A percentile compares a stretch with the other conserved stretches of the same genome.
These are phyloP conservation scores for Drosophila nigricruria DNA, from an alignment of 2,888 invertebrate genomes.

Conservation along the genomic window DNA sequence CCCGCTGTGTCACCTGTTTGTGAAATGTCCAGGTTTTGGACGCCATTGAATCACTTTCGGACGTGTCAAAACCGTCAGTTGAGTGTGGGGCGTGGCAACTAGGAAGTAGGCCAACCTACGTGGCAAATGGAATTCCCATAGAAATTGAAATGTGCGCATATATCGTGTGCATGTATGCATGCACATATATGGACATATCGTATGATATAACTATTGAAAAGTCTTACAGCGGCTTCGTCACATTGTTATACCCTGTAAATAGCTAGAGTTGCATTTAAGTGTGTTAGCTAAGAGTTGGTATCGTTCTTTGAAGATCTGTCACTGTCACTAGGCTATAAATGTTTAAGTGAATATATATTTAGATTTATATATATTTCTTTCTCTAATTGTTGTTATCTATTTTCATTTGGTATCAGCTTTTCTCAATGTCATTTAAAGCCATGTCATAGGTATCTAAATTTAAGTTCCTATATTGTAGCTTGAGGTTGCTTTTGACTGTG, in stretches of 20 bases:
- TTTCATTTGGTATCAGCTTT: neutral
- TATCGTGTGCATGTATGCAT: neutral
- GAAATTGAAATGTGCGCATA: conserved; percentile 50
- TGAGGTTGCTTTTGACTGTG: conserved; percentile 23
- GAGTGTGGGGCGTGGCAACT: conserved; percentile 28
- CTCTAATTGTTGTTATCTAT: neutral
- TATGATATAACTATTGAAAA: conserved; percentile 17
- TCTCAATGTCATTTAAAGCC: neutral
- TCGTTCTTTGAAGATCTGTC: no score
- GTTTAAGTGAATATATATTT: no score
- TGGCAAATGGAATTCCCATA: conserved; percentile 53
- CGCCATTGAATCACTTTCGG: conserved; percentile 60
- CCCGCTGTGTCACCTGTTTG: conserved; percentile 13
- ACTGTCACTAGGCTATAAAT: no score
- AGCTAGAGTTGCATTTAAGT: neutral
- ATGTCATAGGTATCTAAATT: conserved; percentile 8
- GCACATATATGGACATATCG: neutral
- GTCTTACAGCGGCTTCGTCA: conserved; percentile 15
- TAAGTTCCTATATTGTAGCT: neutral
- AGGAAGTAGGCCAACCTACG: conserved; percentile 60
- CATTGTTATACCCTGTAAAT: conserved; percentile 26
- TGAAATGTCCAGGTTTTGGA: conserved; percentile 43
- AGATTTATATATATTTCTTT: neutral
- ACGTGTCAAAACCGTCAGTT: conserved; percentile 53
- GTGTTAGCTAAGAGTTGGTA: neutral